Conservation (phyloP, 2,797 vertebrate genomes). For the Craterocephalus amniculus region DNA sequence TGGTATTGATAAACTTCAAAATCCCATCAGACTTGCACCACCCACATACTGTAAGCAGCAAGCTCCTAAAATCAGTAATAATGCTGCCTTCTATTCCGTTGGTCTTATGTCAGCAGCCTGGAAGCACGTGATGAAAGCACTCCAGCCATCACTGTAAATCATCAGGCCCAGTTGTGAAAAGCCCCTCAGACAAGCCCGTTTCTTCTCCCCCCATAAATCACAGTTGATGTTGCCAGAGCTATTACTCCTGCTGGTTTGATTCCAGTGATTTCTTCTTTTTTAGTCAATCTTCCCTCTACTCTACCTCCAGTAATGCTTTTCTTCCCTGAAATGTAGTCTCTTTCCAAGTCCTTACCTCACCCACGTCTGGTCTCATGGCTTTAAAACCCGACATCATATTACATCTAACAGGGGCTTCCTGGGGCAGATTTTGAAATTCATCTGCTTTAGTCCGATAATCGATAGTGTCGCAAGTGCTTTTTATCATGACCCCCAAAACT, state of each 20-base stretch:
- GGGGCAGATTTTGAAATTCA: constrained; percentile 39
- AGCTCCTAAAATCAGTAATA: constrained; percentile 67
- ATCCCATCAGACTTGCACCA: constrained; percentile 25
- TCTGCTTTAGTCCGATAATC: constrained; percentile 32
- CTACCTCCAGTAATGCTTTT: constrained; percentile 17
- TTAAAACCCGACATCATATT: constrained; percentile 48
- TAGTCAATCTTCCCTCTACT: background rate
- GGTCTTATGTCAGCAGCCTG: constrained; percentile 39
- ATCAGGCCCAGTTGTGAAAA: constrained; percentile 56
- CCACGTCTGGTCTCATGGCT: constrained; percentile 35
- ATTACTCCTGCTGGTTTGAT: constrained; percentile 53
- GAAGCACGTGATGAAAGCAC: constrained; percentile 46
- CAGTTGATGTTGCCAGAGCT: constrained; percentile 42
- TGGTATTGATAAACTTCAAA: constrained; percentile 52
- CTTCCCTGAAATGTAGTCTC: constrained; percentile 49
- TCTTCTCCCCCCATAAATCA: constrained; percentile 69
- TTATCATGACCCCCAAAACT: constrained; percentile 52
- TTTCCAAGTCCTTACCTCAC: constrained; percentile 22
- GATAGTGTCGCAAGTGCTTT: constrained; percentile 53
- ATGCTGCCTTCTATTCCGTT: constrained; percentile 42
- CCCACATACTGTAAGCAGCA: constrained; percentile 37
- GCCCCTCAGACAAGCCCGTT: constrained; percentile 68
- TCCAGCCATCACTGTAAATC: constrained; percentile 68
- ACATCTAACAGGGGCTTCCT: constrained; percentile 9
- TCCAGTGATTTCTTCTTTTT: constrained; percentile 27